Evolutionary conservation across 1,140 invertebrate genomes (phyloP).

Genomic region (Melitaea cinxia): DNA sequence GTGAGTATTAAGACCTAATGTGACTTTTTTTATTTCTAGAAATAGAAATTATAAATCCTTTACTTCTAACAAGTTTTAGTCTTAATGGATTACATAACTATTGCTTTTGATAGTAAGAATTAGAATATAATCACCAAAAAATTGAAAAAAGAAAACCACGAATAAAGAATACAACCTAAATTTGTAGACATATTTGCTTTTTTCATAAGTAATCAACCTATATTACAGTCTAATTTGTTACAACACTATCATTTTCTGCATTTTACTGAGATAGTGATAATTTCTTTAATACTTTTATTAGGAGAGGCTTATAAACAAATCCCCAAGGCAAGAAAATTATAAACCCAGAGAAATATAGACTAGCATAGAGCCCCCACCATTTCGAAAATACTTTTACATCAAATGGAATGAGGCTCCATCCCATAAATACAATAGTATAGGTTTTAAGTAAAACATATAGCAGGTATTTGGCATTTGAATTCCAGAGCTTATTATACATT

Average conservation of each 20-base stretch:
- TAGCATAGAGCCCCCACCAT: slow-evolving; percentile 64
- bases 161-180: too few species aligned
- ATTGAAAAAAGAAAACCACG: too few species aligned
- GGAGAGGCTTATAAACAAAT: slow-evolving; percentile 59
- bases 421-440: slow-evolving; percentile 91
- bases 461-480: slow-evolving; percentile 60
- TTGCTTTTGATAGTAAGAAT: too few species aligned
- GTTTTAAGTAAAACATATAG: slow-evolving; percentile 86
- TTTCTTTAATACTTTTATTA: slow-evolving; percentile 41
- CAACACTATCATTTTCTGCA: not conserved
- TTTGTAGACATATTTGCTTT: too few species aligned
- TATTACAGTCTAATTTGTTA: not conserved
- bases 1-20: too few species aligned
- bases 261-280: slow-evolving; percentile 30
- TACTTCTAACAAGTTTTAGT: too few species aligned
- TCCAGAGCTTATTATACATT: slow-evolving; percentile 75
- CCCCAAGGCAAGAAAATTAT: slow-evolving; percentile 70
- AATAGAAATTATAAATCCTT: too few species aligned
- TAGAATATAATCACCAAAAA: too few species aligned
- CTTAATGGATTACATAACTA: too few species aligned
- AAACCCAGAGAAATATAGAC: slow-evolving; percentile 69
- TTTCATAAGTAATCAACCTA: too few species aligned
- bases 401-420: slow-evolving; percentile 92
- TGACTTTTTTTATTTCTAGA: too few species aligned
- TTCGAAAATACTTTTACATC: slow-evolving; percentile 85